phyloP scores from a whole-genome alignment of 2,888 invertebrate species.

The Syritta pipiens region DNA sequence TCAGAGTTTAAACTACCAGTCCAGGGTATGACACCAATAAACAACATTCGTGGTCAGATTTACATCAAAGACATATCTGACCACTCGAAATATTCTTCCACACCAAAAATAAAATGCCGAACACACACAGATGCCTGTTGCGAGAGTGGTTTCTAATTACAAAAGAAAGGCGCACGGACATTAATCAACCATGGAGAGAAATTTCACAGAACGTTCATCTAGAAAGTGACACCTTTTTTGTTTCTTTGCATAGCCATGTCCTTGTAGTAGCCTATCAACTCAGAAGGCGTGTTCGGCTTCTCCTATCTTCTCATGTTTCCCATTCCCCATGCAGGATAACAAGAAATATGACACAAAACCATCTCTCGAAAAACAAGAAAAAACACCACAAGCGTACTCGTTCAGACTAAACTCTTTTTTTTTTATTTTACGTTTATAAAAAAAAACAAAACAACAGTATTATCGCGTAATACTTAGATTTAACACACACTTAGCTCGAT shows the following conservation, averaged over 20 bases:
- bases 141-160: constrained; percentile 40
- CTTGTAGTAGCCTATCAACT: constrained; percentile 18
- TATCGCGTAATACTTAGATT: too few relatives aligned
- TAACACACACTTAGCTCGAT: not conserved
- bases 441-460: too few relatives aligned
- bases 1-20: too few relatives aligned
- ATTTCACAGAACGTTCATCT: constrained; percentile 54
- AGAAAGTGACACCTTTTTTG: constrained; percentile 28
- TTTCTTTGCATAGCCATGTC: not conserved
- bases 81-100: too few relatives aligned
- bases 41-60: too few relatives aligned
- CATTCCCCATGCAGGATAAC: constrained; percentile 2
- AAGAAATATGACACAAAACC: constrained; percentile 24
- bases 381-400: too few relatives aligned
- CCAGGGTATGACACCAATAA: too few relatives aligned
- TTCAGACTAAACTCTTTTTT: too few relatives aligned
- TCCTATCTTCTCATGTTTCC: constrained; percentile 11
- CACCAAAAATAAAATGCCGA: too few relatives aligned
- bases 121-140: not conserved
- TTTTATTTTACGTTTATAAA: too few relatives aligned
- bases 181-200: constrained; percentile 58
- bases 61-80: too few relatives aligned
- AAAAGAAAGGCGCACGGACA: constrained; percentile 46
- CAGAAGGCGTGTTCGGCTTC: constrained; percentile 39
- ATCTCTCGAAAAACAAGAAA: not conserved